phyloP scores from a whole-genome alignment of 2,113 vertebrate species.

The Tyrannus savana region DNA sequence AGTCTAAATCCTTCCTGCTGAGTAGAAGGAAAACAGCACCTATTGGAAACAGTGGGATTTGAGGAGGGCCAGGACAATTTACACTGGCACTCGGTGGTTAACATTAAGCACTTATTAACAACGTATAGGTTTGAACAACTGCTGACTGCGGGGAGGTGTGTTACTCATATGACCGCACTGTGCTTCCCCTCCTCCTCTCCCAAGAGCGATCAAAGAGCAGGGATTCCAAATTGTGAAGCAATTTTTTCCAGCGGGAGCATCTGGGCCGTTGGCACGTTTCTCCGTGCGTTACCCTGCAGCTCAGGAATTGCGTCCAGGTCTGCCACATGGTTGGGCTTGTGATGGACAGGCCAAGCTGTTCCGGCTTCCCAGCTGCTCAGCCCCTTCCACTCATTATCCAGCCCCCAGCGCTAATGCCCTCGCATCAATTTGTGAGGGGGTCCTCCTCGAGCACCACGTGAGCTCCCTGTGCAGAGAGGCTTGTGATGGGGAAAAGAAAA shows the following conservation, averaged over 20 bases:
- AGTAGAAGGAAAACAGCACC: slow-evolving; percentile 30
- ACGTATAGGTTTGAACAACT: slow-evolving; percentile 2
- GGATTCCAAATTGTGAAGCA: slow-evolving; percentile 77
- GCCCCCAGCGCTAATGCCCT: slow-evolving; percentile 12
- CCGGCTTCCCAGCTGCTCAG: slow-evolving; percentile 60
- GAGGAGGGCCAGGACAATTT: neutral
- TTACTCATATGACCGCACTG: slow-evolving; percentile 44
- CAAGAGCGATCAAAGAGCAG: slow-evolving; percentile 72
- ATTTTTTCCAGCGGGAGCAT: slow-evolving; percentile 79
- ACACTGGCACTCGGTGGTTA: slow-evolving; percentile 4
- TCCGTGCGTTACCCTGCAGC: neutral
- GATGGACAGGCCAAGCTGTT: slow-evolving; percentile 49
- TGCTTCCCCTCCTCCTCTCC: slow-evolving; percentile 63
- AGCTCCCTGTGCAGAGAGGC: neutral
- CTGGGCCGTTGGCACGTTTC: slow-evolving; percentile 71
- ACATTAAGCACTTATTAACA: slow-evolving; percentile 13
- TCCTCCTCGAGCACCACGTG: neutral
- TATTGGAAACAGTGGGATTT: neutral
- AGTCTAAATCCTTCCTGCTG: neutral
- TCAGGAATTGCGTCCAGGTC: slow-evolving; percentile 59
- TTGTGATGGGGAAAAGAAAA: neutral
- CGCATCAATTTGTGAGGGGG: neutral
- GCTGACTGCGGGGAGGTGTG: slow-evolving; percentile 55
- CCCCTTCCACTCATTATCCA: neutral
- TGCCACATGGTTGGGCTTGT: slow-evolving; percentile 67